Percentiles rank a stretch among this genome's conserved stretches.
These are phyloP conservation scores for Dermatophagoides farinae DNA, from an alignment of 1,140 invertebrate species.

Conservation along the genomic window DNA sequence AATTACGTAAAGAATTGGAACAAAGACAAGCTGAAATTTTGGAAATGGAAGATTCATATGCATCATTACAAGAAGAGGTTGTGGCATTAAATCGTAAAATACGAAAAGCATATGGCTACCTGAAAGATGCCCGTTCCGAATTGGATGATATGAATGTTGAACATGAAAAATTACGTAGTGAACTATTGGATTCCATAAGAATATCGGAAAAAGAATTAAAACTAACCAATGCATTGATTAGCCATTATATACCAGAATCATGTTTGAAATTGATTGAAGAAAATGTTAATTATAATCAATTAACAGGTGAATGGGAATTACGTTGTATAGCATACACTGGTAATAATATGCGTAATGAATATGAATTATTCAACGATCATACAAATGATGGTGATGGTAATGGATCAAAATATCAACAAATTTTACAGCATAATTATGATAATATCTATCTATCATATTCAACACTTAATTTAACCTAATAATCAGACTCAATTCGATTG, in stretches of 20 bases:
- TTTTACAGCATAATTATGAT: not conserved
- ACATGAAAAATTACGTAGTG: constrained; percentile 88
- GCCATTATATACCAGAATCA: constrained; percentile 58
- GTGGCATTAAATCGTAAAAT: constrained; percentile 77
- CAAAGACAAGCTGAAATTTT: constrained; percentile 73
- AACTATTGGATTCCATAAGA: constrained; percentile 70
- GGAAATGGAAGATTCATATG: constrained; percentile 90
- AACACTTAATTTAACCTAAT: not conserved
- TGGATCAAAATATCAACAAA: not conserved
- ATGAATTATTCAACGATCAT: not conserved
- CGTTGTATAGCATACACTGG: constrained; percentile 95
- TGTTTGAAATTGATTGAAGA: constrained; percentile 63
- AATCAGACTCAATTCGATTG: no score
- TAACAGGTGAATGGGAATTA: constrained; percentile 93
- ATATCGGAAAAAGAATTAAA: constrained; percentile 74
- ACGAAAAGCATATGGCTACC: constrained; percentile 57
- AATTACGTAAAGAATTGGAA: constrained; percentile 53
- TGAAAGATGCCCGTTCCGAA: constrained; percentile 64
- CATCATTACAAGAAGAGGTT: constrained; percentile 76
- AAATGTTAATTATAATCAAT: constrained; percentile 90
- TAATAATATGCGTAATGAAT: constrained; percentile 59
- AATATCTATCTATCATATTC: not conserved
- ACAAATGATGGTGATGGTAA: not conserved
- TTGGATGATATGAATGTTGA: constrained; percentile 71
- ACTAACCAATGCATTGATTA: constrained; percentile 54